Conservation (phyloP, 2,113 vertebrate species). For the Fukomys damarensis region DNA sequence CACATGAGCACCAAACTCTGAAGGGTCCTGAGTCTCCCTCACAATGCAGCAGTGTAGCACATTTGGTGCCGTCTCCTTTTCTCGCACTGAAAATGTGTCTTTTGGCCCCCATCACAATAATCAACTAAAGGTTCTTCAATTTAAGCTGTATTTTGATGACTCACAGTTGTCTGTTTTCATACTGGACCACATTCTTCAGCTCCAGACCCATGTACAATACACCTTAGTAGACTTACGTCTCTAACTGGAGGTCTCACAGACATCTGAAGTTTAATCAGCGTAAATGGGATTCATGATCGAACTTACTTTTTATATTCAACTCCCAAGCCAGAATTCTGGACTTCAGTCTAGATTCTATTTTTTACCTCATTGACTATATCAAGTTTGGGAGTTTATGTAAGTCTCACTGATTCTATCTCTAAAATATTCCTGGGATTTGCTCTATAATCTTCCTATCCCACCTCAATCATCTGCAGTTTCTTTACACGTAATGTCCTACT, state of each 20-base stretch:
- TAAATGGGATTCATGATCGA: constrained; percentile 4
- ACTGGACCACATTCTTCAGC: not conserved
- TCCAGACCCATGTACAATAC: not conserved
- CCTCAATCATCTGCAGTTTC: not conserved
- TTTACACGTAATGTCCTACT: not conserved
- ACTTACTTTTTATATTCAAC: not conserved
- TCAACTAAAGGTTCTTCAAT: not conserved
- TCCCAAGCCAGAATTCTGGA: constrained; percentile 19
- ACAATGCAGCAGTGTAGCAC: accelerated
- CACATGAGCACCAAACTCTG: not conserved
- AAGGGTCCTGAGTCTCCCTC: not conserved
- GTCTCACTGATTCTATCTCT: not conserved
- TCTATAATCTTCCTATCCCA: not conserved
- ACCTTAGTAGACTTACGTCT: constrained; percentile 28
- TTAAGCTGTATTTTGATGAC: not conserved
- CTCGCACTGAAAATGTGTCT: not conserved
- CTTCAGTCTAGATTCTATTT: not conserved
- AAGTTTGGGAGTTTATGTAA: not conserved
- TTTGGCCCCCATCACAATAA: not conserved
- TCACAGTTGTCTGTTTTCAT: constrained; percentile 34
- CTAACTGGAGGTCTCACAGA: not conserved
- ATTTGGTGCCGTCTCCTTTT: not conserved
- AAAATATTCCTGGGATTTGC: not conserved
- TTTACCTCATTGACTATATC: not conserved
- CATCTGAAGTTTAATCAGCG: not conserved